phyloP scores from a whole-genome alignment of 2,113 vertebrate genomes.

The Tetrax tetrax region DNA sequence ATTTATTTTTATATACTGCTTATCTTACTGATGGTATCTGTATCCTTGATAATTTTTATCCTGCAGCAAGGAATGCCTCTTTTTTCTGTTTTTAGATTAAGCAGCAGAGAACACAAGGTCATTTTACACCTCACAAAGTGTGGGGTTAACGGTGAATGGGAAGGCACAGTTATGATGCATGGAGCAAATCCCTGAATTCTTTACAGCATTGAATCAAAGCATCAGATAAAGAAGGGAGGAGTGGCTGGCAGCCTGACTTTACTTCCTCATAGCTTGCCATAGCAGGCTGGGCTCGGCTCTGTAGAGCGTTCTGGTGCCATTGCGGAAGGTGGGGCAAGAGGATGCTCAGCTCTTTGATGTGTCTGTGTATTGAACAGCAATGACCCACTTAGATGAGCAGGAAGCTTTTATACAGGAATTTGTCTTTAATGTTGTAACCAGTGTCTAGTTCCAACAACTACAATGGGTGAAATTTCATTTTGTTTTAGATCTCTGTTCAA shows the following conservation, averaged over 20 bases:
- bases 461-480: background rate
- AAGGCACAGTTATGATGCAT: background rate
- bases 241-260: background rate
- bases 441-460: background rate
- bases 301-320: background rate
- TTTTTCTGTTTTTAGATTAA: conserved; percentile 8
- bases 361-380: background rate
- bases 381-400: background rate
- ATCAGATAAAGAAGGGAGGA: conserved; percentile 47
- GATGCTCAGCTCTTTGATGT: conserved; percentile 20
- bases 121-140: background rate
- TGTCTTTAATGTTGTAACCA: background rate
- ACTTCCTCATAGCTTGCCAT: background rate
- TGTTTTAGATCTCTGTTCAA: background rate
- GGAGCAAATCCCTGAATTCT: background rate
- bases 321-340: background rate
- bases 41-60: background rate
- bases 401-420: background rate
- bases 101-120: background rate
- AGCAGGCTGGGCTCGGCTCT: background rate
- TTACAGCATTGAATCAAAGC: conserved; percentile 11
- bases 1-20: conserved; percentile 36
- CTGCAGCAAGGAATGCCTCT: background rate
- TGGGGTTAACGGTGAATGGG: background rate
- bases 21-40: conserved; percentile 35